These are phyloP conservation scores for Nixonia krombeini DNA, from an alignment of 1,140 invertebrate species.

Conservation along the genomic window DNA sequence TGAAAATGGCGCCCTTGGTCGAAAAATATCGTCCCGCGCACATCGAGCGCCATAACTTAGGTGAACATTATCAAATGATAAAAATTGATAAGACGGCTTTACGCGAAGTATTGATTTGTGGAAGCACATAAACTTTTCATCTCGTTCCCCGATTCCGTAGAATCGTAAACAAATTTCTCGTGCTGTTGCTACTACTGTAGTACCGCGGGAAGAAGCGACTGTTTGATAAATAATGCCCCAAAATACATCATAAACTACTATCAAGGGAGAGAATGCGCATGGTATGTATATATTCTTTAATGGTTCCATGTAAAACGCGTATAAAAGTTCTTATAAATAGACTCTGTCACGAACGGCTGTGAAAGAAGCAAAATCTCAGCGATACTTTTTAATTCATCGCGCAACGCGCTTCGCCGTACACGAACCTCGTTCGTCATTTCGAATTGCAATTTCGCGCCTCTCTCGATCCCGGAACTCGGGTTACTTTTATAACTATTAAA, in stretches of 20 bases:
- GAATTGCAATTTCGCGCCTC: not conserved
- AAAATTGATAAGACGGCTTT: slow-evolving; percentile 18
- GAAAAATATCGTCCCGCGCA: too few species aligned
- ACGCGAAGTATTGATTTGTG: slow-evolving; percentile 9
- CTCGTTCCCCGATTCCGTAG: not conserved
- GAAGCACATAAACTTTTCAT: slow-evolving; percentile 17
- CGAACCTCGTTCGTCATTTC: too few species aligned
- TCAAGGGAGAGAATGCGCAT: slow-evolving; percentile 3
- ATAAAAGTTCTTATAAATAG: not conserved
- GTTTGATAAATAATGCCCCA: slow-evolving; percentile 52
- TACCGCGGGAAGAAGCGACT: slow-evolving; percentile 3
- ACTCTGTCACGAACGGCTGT: not conserved
- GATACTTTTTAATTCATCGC: not conserved
- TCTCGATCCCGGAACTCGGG: not conserved
- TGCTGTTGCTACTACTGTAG: not conserved
- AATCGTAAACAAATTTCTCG: slow-evolving; percentile 29
- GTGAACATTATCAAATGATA: slow-evolving; percentile 9
- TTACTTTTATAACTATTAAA: slow-evolving; percentile 42
- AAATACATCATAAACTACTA: slow-evolving; percentile 32
- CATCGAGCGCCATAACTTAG: not conserved
- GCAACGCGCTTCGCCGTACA: too few species aligned
- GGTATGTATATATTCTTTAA: not conserved
- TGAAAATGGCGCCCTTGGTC: too few species aligned
- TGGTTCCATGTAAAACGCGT: slow-evolving; percentile 1
- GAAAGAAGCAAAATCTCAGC: not conserved